Conservation (phyloP, 2,888 invertebrate species). For the Globia sparganii region DNA sequence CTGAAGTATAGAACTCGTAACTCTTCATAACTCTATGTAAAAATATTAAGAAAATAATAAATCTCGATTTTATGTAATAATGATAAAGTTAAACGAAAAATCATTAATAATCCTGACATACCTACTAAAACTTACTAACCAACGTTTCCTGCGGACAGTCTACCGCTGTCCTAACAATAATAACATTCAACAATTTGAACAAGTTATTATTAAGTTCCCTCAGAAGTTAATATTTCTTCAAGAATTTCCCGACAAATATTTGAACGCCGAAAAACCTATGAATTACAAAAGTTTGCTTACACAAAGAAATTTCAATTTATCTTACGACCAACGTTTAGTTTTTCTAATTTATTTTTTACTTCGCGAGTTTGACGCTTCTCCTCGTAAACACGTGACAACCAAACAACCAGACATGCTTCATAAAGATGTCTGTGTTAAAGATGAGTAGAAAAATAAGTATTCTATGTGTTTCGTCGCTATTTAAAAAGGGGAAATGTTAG, state of each 20-base stretch:
- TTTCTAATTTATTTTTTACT: conserved; percentile 63
- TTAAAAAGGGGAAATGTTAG: neutral
- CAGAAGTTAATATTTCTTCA: conserved; percentile 40
- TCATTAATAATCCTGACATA: conserved; percentile 6
- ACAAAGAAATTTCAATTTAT: conserved; percentile 57
- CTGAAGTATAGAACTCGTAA: neutral
- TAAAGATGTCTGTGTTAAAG: conserved; percentile 47
- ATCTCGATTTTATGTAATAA: neutral
- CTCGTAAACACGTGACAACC: conserved; percentile 61
- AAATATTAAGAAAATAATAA: neutral
- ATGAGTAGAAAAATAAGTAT: conserved; percentile 29
- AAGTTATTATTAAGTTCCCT: conserved; percentile 33
- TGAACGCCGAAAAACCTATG: conserved; percentile 41
- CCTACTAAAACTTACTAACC: conserved; percentile 3
- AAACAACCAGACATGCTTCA: conserved; percentile 52
- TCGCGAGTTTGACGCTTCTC: conserved; percentile 41
- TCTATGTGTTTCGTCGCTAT: conserved; percentile 10
- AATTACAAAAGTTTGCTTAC: conserved; percentile 55
- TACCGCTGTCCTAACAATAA: conserved; percentile 13
- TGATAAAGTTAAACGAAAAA: neutral
- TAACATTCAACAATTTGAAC: conserved; percentile 37
- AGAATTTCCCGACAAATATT: conserved; percentile 44
- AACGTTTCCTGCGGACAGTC: neutral
- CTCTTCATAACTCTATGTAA: neutral
- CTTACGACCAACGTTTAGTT: conserved; percentile 52